Evolutionary conservation across 2,888 invertebrate genomes (phyloP).

Genomic region (Phengaris alcon): DNA sequence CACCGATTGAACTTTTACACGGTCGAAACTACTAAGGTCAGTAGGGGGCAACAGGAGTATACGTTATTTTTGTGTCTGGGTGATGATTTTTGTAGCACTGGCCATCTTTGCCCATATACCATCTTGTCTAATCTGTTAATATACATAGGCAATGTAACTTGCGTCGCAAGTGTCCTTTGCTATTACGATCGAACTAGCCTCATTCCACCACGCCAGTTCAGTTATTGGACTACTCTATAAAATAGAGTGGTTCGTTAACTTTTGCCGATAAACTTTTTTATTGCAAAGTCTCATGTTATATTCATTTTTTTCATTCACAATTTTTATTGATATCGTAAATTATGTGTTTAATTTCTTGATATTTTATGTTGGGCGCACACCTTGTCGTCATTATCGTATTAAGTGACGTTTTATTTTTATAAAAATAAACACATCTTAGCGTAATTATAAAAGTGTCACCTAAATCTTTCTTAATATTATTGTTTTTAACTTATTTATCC

Average conservation of each 20-base stretch:
- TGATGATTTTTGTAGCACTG: too few species aligned
- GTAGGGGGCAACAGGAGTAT: too few species aligned
- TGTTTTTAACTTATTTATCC: background rate
- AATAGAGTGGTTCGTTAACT: constrained; percentile 68
- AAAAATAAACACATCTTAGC: background rate
- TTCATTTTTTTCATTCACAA: constrained; percentile 53
- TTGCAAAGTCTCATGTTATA: constrained; percentile 52
- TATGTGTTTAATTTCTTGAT: constrained; percentile 27
- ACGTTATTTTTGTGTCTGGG: too few species aligned
- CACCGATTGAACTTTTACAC: too few species aligned
- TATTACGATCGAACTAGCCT: constrained; percentile 51
- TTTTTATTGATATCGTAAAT: constrained; percentile 28
- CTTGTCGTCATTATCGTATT: constrained; percentile 6
- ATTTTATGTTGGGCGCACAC: constrained; percentile 19
- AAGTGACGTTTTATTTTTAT: constrained; percentile 12
- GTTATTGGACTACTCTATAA: constrained; percentile 69
- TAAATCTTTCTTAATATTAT: constrained; percentile 8
- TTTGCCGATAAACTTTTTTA: constrained; percentile 55
- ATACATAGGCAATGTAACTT: constrained; percentile 38
- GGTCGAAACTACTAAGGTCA: too few species aligned
- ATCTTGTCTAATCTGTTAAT: constrained; percentile 29
- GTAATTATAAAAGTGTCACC: constrained; percentile 1
- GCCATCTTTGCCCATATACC: too few species aligned
- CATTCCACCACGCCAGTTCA: constrained; percentile 54
- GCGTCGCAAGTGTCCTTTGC: constrained; percentile 69